Conservation (phyloP, 1,140 invertebrate species). For the Sitobion miscanthi region DNA sequence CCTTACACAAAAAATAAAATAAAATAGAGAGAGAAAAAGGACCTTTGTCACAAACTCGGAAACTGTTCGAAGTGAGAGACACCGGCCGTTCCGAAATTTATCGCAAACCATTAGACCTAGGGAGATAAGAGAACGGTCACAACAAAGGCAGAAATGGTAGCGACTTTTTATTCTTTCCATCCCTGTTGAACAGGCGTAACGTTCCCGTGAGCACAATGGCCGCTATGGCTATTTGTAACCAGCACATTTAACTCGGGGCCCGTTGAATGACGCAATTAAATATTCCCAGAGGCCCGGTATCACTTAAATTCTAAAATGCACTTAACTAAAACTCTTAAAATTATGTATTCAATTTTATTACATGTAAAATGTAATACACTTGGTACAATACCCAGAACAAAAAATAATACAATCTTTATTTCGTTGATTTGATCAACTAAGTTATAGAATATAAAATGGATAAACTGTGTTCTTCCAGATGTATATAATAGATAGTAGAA, state of each 20-base stretch:
- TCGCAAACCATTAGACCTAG: slow-evolving; percentile 47
- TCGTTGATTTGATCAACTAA: too few species aligned
- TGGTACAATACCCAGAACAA: not conserved
- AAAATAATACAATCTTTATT: not conserved
- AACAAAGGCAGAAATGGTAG: slow-evolving; percentile 10
- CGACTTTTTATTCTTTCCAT: slow-evolving; percentile 6
- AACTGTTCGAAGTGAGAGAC: slow-evolving; percentile 17
- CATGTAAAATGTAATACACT: not conserved
- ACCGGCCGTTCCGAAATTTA: slow-evolving; percentile 48
- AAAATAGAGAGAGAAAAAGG: not conserved
- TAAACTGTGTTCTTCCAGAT: too few species aligned
- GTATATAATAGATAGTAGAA: too few species aligned
- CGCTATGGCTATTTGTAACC: not conserved
- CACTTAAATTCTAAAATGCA: not conserved
- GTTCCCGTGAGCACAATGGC: slow-evolving; percentile 6
- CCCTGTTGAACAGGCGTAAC: not conserved
- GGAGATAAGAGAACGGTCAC: slow-evolving; percentile 36
- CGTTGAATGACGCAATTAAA: slow-evolving; percentile 24
- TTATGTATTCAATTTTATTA: not conserved
- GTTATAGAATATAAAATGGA: too few species aligned
- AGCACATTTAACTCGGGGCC: not conserved
- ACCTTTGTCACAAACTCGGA: slow-evolving; percentile 47
- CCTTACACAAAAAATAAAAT: not conserved
- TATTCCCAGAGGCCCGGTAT: not conserved
- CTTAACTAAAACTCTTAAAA: slow-evolving; percentile 11